Percentiles rank a stretch among this genome's conserved stretches.
These are phyloP conservation scores for Eupsittula cactorum DNA, from an alignment of 2,113 vertebrate species.

Conservation along the genomic window DNA sequence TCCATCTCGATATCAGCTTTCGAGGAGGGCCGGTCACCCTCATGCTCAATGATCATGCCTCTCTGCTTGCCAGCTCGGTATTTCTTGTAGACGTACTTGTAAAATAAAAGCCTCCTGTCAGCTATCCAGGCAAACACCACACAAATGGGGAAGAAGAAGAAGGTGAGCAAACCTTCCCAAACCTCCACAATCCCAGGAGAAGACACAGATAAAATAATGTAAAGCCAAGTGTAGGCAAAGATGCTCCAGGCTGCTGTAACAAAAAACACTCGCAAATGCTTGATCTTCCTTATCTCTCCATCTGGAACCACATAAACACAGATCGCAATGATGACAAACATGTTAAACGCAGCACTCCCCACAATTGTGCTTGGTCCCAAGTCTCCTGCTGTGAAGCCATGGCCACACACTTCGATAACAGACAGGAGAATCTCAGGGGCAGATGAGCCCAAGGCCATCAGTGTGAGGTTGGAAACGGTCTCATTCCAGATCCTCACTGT, in stretches of 20 bases:
- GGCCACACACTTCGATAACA: slow-evolving; percentile 95
- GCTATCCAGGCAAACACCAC: slow-evolving; percentile 94
- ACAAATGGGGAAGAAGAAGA: slow-evolving; percentile 95
- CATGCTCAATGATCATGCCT: slow-evolving; percentile 94
- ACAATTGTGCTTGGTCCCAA: slow-evolving; percentile 98
- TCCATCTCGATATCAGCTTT: slow-evolving; percentile 93
- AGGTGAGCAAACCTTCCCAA: slow-evolving; percentile 96
- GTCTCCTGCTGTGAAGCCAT: slow-evolving; percentile 89
- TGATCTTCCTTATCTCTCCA: slow-evolving; percentile 90
- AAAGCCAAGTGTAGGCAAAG: slow-evolving; percentile 97
- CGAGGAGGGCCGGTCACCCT: slow-evolving; percentile 87
- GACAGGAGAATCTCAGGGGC: slow-evolving; percentile 96
- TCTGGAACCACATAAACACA: slow-evolving; percentile 96
- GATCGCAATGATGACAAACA: slow-evolving; percentile 97
- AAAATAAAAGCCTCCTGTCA: slow-evolving; percentile 94
- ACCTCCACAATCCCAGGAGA: slow-evolving; percentile 93
- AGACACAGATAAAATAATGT: slow-evolving; percentile 91
- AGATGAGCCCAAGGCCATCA: slow-evolving; percentile 96
- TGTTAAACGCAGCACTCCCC: slow-evolving; percentile 97
- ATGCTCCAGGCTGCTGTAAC: slow-evolving; percentile 96
- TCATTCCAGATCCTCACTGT: slow-evolving; percentile 97
- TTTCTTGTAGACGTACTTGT: slow-evolving; percentile 93
- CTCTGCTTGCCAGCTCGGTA: slow-evolving; percentile 90
- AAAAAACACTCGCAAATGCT: slow-evolving; percentile 95
- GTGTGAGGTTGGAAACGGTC: slow-evolving; percentile 94